Evolutionary conservation across 2,113 vertebrate genomes (phyloP), one percentile per base, ranked within the genome.

Genomic region (Colaptes auratus): DNA sequence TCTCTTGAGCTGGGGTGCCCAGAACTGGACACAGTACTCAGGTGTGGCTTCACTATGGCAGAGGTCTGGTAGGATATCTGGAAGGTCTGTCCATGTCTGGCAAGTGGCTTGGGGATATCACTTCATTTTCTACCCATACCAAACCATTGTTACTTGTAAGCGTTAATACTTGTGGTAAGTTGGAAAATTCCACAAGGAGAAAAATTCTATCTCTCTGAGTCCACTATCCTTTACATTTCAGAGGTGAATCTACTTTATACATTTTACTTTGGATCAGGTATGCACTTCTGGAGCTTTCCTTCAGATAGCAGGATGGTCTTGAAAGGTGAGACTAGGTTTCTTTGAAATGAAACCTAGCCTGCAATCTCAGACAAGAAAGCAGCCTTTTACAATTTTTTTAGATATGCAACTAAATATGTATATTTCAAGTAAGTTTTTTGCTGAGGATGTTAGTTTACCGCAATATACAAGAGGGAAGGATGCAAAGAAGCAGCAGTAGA

Each of bases 361-460:
- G 31, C 25, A 28, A 87, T 33, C 25, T 82, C 71, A 7, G 64
- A 71, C 81, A 90, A 79, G 48, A 82, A 82, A 89, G 19, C 10
- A 78, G 53, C 4, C 36, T 88, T 94, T 80, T 61, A 58, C 15
- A 10, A 21, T 77, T 63, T 73, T 92, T 90, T 75, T 35, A 72
- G 59, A 33, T 74, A 31, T 66, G 59, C 9, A 81, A 69, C 35
- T 69, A 48, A n/a, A 82, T 79, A n/a, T 79, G 7, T 77, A 10
- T 56, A 84, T 79, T 84, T 75, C 30, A 60, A 92, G 39, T 33
- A 84, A 13, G 31, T 72, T 94, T 91, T 86, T 87, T 90, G 15
- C 63, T 79, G 74, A 94, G 84, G 30, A 86, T 36, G n/a, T 50
- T 21, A 83, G 78, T 60, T 53, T 87, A 64, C 58, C n/a, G 50